Evolutionary conservation across 2,797 vertebrate genomes (phyloP), one percentile per base, ranked within the genome.

Genomic region (Pangasius sanitwongsei): DNA sequence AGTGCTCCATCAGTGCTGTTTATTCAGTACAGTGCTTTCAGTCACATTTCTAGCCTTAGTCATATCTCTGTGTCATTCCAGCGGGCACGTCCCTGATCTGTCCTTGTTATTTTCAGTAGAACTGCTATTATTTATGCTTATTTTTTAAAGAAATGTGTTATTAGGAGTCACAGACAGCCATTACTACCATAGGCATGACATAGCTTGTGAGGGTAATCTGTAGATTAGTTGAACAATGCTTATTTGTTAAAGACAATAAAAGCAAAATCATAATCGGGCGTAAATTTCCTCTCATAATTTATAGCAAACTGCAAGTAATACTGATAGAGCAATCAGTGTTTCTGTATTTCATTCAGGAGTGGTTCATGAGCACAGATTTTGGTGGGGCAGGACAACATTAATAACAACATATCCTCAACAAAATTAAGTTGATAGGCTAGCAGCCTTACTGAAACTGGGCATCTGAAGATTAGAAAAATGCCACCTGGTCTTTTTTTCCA

Each of bases 1-100:
- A 82, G 11, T 59, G n/a, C 57, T 90, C 83, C 85, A 91, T 91
- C 70, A 85, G 86, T 83, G 87, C 12, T 92, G 90, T 87, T 91
- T 89, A 89, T 87, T 83, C 70, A 90, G 89, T 90, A 86, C 57
- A 65, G 34, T 63, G n/a, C 59, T 78, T 67, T 83, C 55, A 8
- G n/a, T 34, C 85, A 84, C 55, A 44, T 69, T 75, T 63, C 77
- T 83, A 63, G 75, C 81, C 31, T 6, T 87, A 9, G 20, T 83
- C 78, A 65, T 59, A 72, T 85, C 69, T 72, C 81, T 37, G 13
- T 86, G 65, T 87, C 74, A 83, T 75, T 83, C 53, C 69, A 34
- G 41, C 20, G 3, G 44, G 48, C 37, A 59, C 6, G 41, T 31
- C 13, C 34, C 59, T 65, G 59, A n/a, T 28, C 37, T 12, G 31